Evolutionary conservation across 2,797 vertebrate genomes (phyloP).

Genomic region (Salmo trutta): DNA sequence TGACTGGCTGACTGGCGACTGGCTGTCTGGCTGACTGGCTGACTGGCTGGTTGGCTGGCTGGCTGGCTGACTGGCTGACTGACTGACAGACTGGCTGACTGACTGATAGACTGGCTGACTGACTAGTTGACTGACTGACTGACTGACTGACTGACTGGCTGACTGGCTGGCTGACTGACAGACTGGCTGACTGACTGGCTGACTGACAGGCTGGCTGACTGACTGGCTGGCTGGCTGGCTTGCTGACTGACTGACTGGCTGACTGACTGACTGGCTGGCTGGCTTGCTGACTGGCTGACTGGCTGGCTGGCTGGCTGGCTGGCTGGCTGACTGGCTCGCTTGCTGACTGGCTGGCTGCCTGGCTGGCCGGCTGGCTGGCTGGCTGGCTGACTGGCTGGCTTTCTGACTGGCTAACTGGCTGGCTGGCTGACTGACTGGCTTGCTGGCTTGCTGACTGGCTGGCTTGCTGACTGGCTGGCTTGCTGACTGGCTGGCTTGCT

Average conservation of each 20-base stretch:
- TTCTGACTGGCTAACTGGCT: no score
- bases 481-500: conserved; percentile 50
- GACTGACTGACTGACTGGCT: conserved; percentile 54
- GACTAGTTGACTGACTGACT: conserved; percentile 22
- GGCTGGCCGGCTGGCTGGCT: conserved; percentile 50
- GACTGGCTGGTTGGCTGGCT: conserved; percentile 41
- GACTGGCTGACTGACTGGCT: conserved; percentile 42
- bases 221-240: conserved; percentile 39
- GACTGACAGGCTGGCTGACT: conserved; percentile 49
- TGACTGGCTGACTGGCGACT: conserved; percentile 57
- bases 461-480: conserved; percentile 54
- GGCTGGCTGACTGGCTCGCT: conserved; percentile 58
- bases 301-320: neutral
- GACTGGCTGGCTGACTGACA: conserved; percentile 40
- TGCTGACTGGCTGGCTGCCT: conserved; percentile 56
- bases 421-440: conserved; percentile 44
- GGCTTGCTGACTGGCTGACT: conserved; percentile 43
- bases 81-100: conserved; percentile 53
- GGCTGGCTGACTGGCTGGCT: conserved; percentile 41
- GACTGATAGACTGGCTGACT: conserved; percentile 40
- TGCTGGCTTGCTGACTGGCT: conserved; percentile 48
- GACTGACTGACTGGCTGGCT: conserved; percentile 45
- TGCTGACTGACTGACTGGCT: conserved; percentile 55
- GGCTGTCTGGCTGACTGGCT: conserved; percentile 38
- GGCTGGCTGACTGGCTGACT: conserved; percentile 41